Evolutionary conservation across 2,888 invertebrate genomes (phyloP).

Genomic region (Caenorhabditis parvicauda): DNA sequence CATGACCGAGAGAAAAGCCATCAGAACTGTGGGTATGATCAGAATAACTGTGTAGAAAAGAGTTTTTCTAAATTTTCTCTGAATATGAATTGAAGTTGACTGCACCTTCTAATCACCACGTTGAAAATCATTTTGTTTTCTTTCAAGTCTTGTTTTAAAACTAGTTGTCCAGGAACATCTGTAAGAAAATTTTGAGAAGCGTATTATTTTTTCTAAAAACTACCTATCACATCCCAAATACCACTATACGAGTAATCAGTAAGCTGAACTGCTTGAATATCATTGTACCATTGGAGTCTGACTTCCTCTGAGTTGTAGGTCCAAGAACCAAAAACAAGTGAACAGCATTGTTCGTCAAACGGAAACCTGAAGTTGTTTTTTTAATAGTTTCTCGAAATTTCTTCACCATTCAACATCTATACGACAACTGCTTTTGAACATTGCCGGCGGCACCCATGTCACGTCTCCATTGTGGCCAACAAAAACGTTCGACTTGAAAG

Average conservation of each 20-base stretch:
- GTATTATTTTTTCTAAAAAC: neutral
- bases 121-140: constrained; percentile 58
- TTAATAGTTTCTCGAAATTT: constrained; percentile 2
- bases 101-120: constrained; percentile 49
- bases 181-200: constrained; percentile 2
- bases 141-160: constrained; percentile 36
- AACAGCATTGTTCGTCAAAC: constrained; percentile 58
- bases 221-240: constrained; percentile 93
- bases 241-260: constrained; percentile 97
- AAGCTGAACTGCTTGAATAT: constrained; percentile 72
- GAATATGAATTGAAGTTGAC: neutral
- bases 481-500: constrained; percentile 67
- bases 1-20: constrained; percentile 84
- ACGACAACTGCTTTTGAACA: constrained; percentile 68
- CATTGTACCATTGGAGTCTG: constrained; percentile 75
- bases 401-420: constrained; percentile 47
- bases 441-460: constrained; percentile 99
- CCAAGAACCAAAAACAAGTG: constrained; percentile 59
- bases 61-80: constrained; percentile 74
- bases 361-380: constrained; percentile 29
- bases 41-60: constrained; percentile 98
- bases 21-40: constrained; percentile 94
- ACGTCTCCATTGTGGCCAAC: constrained; percentile 62
- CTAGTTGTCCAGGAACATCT: constrained; percentile 63
- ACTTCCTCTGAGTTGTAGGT: constrained; percentile 94